A percentile compares a stretch with the other conserved stretches of the same genome.
Conservation (phyloP, 2,113 vertebrate species). For the Clarias batrachus region DNA sequence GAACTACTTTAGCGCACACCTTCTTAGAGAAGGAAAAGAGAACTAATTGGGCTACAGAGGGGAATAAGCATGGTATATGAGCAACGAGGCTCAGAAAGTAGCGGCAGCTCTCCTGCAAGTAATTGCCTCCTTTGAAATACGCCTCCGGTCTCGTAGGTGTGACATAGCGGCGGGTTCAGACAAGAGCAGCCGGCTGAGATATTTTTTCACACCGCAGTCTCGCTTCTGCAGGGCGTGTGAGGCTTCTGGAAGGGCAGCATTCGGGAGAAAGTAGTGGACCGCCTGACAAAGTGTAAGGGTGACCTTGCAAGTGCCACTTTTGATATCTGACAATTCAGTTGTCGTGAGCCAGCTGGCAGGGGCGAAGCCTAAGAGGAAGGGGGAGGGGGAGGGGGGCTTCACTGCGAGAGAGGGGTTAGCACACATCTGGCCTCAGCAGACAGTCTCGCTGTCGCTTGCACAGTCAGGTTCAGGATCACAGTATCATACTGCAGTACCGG, state of each 20-base stretch:
- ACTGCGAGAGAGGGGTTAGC: constrained; percentile 69
- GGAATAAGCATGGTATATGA: constrained; percentile 31
- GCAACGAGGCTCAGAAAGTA: constrained; percentile 21
- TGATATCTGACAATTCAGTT: constrained; percentile 76
- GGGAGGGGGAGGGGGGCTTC: constrained; percentile 23
- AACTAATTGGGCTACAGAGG: constrained; percentile 34
- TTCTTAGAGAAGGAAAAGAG: background rate
- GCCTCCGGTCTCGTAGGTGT: constrained; percentile 35
- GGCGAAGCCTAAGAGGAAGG: constrained; percentile 59
- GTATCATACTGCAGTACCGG: constrained; percentile 51
- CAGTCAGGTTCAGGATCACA: constrained; percentile 59
- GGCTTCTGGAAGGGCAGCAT: background rate
- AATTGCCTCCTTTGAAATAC: constrained; percentile 31
- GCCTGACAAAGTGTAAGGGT: background rate
- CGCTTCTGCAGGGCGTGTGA: background rate
- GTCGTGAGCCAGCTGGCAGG: constrained; percentile 73
- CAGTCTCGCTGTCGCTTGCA: background rate
- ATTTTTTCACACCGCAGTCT: background rate
- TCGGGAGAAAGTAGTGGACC: background rate
- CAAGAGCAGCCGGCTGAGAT: constrained; percentile 3
- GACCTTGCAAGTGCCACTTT: constrained; percentile 60
- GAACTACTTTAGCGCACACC: constrained; percentile 10
- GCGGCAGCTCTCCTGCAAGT: constrained; percentile 1
- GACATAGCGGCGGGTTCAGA: constrained; percentile 15
- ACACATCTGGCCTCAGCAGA: constrained; percentile 36